phyloP scores from a whole-genome alignment of 2,888 invertebrate species.

The Hirtodrosophila duncani region DNA sequence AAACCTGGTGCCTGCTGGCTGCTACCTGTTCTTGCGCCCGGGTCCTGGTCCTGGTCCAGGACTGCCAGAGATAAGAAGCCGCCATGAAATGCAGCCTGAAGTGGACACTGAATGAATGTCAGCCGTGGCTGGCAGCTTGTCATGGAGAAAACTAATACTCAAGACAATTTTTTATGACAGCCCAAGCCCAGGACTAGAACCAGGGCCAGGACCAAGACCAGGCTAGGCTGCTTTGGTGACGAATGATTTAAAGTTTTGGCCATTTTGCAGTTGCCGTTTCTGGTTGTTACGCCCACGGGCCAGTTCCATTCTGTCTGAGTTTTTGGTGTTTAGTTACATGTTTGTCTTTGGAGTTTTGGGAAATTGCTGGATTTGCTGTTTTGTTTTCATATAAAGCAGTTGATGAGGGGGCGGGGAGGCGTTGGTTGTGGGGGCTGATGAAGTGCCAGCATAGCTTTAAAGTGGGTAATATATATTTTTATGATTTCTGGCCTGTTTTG shows the following conservation, averaged over 20 bases:
- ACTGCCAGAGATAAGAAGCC: too few species aligned
- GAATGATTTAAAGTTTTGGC: slow-evolving; percentile 49
- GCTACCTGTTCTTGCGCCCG: too few species aligned
- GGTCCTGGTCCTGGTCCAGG: too few species aligned
- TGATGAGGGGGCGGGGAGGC: background rate
- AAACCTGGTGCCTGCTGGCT: too few species aligned
- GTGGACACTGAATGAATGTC: slow-evolving; percentile 64
- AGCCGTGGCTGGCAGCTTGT: slow-evolving; percentile 51
- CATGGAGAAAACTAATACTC: slow-evolving; percentile 70
- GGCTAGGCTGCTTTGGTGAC: slow-evolving; percentile 27
- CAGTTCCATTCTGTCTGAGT: slow-evolving; percentile 19
- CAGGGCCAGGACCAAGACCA: too few species aligned
- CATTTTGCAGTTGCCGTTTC: slow-evolving; percentile 36
- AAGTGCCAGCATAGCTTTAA: slow-evolving; percentile 66
- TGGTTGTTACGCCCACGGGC: slow-evolving; percentile 1
- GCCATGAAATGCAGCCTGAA: slow-evolving; percentile 39
- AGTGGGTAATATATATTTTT: slow-evolving; percentile 71
- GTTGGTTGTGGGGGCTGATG: slow-evolving; percentile 36
- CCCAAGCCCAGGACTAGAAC: slow-evolving; percentile 16
- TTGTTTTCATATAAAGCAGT: background rate
- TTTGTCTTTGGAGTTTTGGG: slow-evolving; percentile 43
- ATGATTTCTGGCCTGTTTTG: slow-evolving; percentile 51
- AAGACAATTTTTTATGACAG: slow-evolving; percentile 70
- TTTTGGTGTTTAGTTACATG: slow-evolving; percentile 66
- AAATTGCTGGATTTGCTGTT: too few species aligned